Evolutionary conservation across 1,140 invertebrate species (phyloP), one percentile per base, ranked within the genome.

Genomic region (Leptestheria dahalacensis): DNA sequence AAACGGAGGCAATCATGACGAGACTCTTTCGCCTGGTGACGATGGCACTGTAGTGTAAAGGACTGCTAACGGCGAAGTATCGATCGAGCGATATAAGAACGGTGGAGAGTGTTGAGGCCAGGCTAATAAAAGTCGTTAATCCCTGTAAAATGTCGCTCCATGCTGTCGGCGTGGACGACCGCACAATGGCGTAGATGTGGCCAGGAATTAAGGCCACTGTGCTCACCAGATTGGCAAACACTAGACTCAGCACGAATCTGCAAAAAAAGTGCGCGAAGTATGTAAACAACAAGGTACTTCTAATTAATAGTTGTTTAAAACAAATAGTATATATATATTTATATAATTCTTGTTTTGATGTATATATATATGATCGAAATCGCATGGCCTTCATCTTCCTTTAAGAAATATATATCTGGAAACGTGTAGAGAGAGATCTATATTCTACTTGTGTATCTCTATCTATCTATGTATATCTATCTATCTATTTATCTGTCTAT

Each of bases 61-160:
- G 78, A 57, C 71, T 72, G 23, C 75, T 74, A n/a, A 80, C 77
- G 1, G 78, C 78, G 60, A 77, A 77, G 61, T 71, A 72, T 50
- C 78, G 67, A 66, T 79, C 78, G 6, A 77, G 66, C 1, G 76
- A 75, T 28, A 79, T 78, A 4, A 77, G 69, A 0, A 78, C 66
- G 3, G 78, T 68, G 2, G 77, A 78, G 53, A 77, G 72, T 15
- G 75, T 74, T 61, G 75, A 73, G 20, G 75, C 74, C 3, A 72
- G 71, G 29, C 74, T 72, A 1, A 76, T 69, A 0, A 75, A 62
- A 15, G 73, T 73, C 56, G 70, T 72, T 3, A 76, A 54, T 57
- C 76, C 72, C 2, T 70, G 33, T 41, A 41, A 41, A 41, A 41
- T 41, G 15, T 41, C 6, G 33, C 33, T 41, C 33, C 33, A 41